Evolutionary conservation across 2,113 vertebrate genomes (phyloP).

Genomic region (Amia ocellicauda): DNA sequence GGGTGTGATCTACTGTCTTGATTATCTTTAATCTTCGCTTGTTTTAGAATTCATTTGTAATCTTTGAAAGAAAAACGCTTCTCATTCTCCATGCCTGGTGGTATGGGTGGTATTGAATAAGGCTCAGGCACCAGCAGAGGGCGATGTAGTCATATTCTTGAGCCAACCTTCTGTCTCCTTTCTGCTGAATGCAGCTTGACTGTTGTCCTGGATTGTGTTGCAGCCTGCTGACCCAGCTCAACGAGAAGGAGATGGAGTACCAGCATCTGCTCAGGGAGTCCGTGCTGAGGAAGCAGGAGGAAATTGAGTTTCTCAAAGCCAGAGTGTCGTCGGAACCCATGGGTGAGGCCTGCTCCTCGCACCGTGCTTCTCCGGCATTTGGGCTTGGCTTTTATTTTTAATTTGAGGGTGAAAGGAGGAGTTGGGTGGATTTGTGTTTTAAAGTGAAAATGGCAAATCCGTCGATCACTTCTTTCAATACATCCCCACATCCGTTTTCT

Average conservation of each 20-base stretch:
- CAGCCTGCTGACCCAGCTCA: conserved; percentile 75
- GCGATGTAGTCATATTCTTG: not conserved
- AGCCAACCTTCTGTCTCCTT: not conserved
- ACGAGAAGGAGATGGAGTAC: conserved; percentile 74
- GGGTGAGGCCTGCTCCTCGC: conserved; percentile 42
- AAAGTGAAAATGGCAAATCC: too few species aligned
- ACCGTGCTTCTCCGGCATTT: too few species aligned
- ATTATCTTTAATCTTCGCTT: too few species aligned
- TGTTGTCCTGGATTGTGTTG: not conserved
- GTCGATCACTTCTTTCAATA: too few species aligned
- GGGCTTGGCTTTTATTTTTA: not conserved
- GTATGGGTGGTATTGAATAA: too few species aligned
- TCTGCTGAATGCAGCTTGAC: not conserved
- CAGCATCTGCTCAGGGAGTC: conserved; percentile 62
- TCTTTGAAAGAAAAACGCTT: too few species aligned
- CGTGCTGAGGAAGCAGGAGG: conserved; percentile 43
- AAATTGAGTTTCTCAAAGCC: conserved; percentile 40
- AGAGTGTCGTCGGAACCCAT: conserved; percentile 15
- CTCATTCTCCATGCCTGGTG: too few species aligned
- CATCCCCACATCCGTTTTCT: too few species aligned
- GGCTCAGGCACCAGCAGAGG: not conserved
- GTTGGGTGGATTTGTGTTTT: not conserved
- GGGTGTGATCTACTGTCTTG: too few species aligned
- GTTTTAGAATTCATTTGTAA: too few species aligned
- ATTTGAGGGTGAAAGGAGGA: too few species aligned